Percentiles rank a stretch among this genome's conserved stretches.
Conservation (phyloP, 2,113 vertebrate genomes). For the Eupsittula cactorum region DNA sequence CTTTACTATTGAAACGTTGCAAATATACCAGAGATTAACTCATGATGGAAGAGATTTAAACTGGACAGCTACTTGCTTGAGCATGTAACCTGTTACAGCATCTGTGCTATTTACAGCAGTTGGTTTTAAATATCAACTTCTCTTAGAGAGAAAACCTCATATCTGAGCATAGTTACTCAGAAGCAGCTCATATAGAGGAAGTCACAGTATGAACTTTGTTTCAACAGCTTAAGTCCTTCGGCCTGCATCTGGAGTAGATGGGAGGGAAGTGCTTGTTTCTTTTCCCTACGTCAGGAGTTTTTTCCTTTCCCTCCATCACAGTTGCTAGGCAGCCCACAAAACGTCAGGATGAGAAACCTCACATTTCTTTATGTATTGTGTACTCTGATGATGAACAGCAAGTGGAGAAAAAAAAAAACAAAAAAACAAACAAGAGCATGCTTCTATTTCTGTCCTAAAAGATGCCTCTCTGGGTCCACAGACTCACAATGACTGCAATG, state of each 20-base stretch:
- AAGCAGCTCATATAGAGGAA: not conserved
- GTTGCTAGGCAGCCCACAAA: slow-evolving; percentile 46
- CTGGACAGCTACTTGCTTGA: not conserved
- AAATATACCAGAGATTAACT: not conserved
- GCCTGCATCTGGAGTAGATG: not conserved
- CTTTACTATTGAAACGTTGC: not conserved
- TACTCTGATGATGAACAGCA: not conserved
- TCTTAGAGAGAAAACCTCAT: not conserved
- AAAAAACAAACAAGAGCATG: not conserved
- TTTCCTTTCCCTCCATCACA: not conserved
- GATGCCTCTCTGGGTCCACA: not conserved
- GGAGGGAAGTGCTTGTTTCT: not conserved
- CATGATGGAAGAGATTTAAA: not conserved
- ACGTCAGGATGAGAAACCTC: slow-evolving; percentile 2
- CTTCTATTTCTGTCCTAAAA: not conserved
- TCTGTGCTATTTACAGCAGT: not conserved
- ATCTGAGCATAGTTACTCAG: not conserved
- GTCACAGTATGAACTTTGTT: not conserved
- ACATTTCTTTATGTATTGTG: slow-evolving; percentile 14
- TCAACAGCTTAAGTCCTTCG: not conserved
- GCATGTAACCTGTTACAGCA: not conserved
- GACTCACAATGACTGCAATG: not conserved
- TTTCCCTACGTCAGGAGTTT: slow-evolving; percentile 1
- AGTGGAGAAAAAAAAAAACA: not conserved
- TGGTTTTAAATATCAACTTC: not conserved